These are phyloP conservation scores for Mungos mungo DNA, from an alignment of 2,113 vertebrate species.

Conservation along the genomic window DNA sequence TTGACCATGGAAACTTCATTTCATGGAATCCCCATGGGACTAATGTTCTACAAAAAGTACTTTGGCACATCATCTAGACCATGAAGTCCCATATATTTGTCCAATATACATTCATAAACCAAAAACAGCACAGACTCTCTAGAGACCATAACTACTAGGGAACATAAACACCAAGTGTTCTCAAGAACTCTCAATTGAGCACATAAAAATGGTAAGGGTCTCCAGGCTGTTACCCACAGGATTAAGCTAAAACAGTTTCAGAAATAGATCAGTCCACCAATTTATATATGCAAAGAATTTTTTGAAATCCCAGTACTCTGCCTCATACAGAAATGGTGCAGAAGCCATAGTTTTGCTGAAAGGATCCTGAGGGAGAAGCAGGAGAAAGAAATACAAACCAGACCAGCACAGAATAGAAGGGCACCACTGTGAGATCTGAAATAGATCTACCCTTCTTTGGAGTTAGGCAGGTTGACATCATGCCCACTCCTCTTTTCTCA, in stretches of 20 bases:
- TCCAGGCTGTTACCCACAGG: background rate
- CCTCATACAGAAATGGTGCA: background rate
- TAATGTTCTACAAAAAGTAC: conserved; percentile 56
- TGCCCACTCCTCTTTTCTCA: background rate
- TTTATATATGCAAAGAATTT: background rate
- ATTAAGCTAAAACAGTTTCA: conserved; percentile 19
- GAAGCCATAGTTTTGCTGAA: background rate
- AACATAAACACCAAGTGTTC: conserved; percentile 6
- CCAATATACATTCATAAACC: conserved; percentile 45
- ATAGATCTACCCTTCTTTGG: background rate
- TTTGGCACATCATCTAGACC: conserved; percentile 34
- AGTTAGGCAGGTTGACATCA: background rate
- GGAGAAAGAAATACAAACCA: too few species aligned
- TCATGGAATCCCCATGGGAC: background rate
- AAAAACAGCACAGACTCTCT: conserved; percentile 11
- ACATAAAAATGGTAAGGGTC: conserved; percentile 25
- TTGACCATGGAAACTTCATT: conserved; percentile 46
- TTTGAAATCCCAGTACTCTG: background rate
- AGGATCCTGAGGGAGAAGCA: too few species aligned
- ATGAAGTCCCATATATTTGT: conserved; percentile 6
- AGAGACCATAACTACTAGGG: background rate
- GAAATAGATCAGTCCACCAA: background rate
- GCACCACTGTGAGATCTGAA: background rate
- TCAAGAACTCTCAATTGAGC: background rate
- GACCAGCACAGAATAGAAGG: background rate